These are phyloP conservation scores for Sorex araneus DNA, from an alignment of 2,113 vertebrate genomes.

Conservation along the genomic window DNA sequence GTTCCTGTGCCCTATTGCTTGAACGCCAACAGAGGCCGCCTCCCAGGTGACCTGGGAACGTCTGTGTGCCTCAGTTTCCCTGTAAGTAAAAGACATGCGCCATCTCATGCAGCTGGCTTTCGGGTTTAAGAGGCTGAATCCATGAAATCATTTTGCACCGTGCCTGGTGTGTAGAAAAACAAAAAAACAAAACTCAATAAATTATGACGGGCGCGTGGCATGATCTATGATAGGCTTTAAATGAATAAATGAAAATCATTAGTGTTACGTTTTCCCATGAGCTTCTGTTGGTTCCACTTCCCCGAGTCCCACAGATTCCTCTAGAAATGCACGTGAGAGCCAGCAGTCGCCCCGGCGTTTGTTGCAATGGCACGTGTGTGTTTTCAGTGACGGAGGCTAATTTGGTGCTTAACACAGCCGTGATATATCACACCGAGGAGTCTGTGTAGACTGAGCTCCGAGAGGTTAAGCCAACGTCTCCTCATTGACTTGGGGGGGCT, in stretches of 20 bases:
- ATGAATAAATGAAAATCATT: conserved; percentile 30
- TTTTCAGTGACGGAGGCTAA: background rate
- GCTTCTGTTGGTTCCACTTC: background rate
- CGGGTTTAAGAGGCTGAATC: background rate
- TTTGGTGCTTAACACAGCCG: background rate
- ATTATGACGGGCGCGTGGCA: background rate
- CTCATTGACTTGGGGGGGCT: too few species aligned
- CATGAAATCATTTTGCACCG: background rate
- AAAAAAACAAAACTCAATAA: too few species aligned
- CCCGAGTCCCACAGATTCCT: background rate
- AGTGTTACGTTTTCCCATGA: background rate
- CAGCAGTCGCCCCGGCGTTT: background rate
- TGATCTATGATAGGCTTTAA: background rate
- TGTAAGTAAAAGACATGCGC: background rate
- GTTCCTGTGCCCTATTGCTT: background rate
- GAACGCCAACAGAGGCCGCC: background rate
- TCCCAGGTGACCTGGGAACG: background rate
- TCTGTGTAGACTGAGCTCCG: background rate
- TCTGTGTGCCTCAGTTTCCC: background rate
- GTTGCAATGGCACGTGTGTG: background rate
- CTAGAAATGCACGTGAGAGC: background rate
- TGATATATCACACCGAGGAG: background rate
- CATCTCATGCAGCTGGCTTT: background rate
- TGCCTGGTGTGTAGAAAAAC: background rate
- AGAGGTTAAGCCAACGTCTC: background rate